These are phyloP conservation scores for Paraplagusia blochii DNA, from an alignment of 2,113 vertebrate genomes.

Conservation along the genomic window DNA sequence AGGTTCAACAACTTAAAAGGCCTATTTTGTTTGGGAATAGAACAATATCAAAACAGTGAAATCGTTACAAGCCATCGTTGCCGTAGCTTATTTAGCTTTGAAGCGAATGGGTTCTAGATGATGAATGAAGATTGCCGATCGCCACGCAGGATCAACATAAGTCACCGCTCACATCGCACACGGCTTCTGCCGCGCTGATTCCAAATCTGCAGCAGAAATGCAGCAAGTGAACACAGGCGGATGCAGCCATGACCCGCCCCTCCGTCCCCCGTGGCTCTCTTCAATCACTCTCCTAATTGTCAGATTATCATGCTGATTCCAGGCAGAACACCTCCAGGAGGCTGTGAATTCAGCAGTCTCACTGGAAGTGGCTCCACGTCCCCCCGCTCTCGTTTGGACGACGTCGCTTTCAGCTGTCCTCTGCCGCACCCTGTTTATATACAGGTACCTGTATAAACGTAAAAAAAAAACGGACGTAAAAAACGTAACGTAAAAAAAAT, in stretches of 20 bases:
- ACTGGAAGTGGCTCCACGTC: conserved; percentile 29
- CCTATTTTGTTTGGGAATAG: conserved; percentile 22
- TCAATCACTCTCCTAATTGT: conserved; percentile 62
- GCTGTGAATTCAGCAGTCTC: conserved; percentile 52
- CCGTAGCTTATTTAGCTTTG: conserved; percentile 12
- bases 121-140: conserved; percentile 35
- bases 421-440: conserved; percentile 6
- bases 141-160: conserved; percentile 26
- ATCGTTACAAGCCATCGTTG: conserved; percentile 12
- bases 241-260: conserved; percentile 29
- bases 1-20: conserved; percentile 54
- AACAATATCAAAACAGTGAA: conserved; percentile 34
- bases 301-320: conserved; percentile 57
- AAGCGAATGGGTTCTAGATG: conserved; percentile 26
- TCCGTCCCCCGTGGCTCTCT: conserved; percentile 31
- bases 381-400: conserved; percentile 28
- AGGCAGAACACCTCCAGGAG: conserved; percentile 54
- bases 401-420: conserved; percentile 40
- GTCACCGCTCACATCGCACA: conserved; percentile 41
- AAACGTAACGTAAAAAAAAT: too few relatives aligned
- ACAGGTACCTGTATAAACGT: too few relatives aligned
- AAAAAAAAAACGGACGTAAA: too few relatives aligned
- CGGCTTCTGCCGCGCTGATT: conserved; percentile 28
- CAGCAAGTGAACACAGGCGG: conserved; percentile 33
- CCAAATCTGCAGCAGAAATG: conserved; percentile 47